Conservation (phyloP, 1,140 invertebrate genomes). For the Arctopsyche grandis region DNA sequence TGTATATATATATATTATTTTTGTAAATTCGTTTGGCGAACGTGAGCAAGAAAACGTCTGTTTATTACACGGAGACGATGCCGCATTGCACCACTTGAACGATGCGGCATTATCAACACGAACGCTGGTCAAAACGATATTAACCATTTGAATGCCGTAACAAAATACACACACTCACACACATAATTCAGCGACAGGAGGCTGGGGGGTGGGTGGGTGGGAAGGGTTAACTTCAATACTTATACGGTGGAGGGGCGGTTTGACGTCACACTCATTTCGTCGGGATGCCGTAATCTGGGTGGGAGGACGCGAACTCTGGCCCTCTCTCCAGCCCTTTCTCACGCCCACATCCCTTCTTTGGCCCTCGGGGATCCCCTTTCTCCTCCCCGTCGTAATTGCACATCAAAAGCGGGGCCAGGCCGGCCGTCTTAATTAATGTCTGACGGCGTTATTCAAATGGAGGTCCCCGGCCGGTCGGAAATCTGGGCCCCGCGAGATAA, state of each 20-base stretch:
- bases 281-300: too few species aligned
- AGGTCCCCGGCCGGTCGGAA: neutral
- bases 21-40: too few species aligned
- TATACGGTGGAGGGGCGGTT: too few species aligned
- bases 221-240: too few species aligned
- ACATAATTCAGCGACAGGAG: neutral
- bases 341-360: neutral
- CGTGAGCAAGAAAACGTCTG: too few species aligned
- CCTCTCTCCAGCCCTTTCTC: neutral
- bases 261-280: too few species aligned
- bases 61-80: neutral
- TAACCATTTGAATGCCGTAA: too few species aligned
- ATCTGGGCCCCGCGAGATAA: too few species aligned
- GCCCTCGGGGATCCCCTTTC: neutral
- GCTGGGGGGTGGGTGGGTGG: too few species aligned
- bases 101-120: neutral
- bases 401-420: neutral
- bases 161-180: too few species aligned
- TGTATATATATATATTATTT: too few species aligned
- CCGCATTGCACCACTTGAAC: slow-evolving; percentile 5
- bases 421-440: slow-evolving; percentile 6
- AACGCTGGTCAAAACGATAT: neutral
- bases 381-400: neutral
- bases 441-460: neutral
- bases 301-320: too few species aligned